These are phyloP conservation scores for Drosophila trapezifrons DNA, from an alignment of 1,140 invertebrate species.

Conservation along the genomic window DNA sequence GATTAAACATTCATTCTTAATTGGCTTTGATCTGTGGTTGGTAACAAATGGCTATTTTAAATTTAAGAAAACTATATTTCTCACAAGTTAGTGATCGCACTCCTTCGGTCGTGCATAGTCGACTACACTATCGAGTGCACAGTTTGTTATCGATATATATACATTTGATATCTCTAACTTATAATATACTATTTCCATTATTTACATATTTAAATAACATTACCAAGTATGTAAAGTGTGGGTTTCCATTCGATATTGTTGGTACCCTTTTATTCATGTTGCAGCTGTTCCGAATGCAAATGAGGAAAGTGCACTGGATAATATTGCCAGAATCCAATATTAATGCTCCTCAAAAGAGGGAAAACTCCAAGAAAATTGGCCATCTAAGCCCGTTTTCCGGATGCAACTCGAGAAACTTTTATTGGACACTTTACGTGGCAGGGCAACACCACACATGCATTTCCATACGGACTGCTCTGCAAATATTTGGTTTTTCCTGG, in stretches of 20 bases:
- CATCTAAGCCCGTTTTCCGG: neutral
- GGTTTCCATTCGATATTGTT: neutral
- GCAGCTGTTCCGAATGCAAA: slow-evolving; percentile 1
- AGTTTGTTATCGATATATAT: no score
- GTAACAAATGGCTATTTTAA: neutral
- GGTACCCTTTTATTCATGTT: no score
- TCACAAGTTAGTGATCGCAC: no score
- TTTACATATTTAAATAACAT: no score
- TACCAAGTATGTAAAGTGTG: neutral
- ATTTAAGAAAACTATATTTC: neutral
- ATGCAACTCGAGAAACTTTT: slow-evolving; percentile 47
- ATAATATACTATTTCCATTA: no score
- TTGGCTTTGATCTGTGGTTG: neutral
- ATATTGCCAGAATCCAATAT: slow-evolving; percentile 9
- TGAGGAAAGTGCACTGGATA: neutral
- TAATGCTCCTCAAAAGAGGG: neutral
- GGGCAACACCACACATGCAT: slow-evolving; percentile 29
- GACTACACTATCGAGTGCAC: no score
- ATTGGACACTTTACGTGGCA: slow-evolving; percentile 67
- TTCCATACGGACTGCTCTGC: slow-evolving; percentile 39
- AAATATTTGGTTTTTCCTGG: slow-evolving; percentile 21
- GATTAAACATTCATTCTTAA: neutral
- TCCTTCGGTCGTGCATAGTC: no score
- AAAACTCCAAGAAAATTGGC: neutral
- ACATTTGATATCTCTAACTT: no score